phyloP scores from a whole-genome alignment of 2,888 invertebrate genomes.

The Nomada fabriciana region DNA sequence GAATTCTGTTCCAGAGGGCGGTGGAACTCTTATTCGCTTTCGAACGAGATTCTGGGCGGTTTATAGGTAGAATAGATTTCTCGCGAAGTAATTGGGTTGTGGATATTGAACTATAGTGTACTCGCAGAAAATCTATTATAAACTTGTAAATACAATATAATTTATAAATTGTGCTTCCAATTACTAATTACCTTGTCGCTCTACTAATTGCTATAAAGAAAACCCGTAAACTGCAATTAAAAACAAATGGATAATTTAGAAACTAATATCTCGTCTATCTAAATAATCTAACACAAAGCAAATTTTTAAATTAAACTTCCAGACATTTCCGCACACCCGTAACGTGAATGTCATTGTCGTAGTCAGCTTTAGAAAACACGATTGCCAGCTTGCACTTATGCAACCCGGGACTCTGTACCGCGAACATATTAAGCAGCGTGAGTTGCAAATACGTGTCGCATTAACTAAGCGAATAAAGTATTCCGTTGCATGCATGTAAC shows the following conservation, averaged over 20 bases:
- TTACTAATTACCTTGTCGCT: too few relatives aligned
- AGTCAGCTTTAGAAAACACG: slow-evolving; percentile 3
- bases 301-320: not conserved
- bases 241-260: not conserved
- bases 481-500: slow-evolving; percentile 41
- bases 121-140: not conserved
- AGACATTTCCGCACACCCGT: not conserved
- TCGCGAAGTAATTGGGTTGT: slow-evolving; percentile 18
- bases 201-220: not conserved
- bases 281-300: too few relatives aligned
- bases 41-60: not conserved
- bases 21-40: not conserved
- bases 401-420: not conserved
- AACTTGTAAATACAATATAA: not conserved
- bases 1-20: not conserved
- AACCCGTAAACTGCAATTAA: not conserved
- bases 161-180: too few relatives aligned
- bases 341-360: not conserved
- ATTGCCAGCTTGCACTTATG: slow-evolving; percentile 25
- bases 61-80: not conserved
- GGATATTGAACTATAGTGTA: not conserved
- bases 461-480: slow-evolving; percentile 51
- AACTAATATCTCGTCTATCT: not conserved
- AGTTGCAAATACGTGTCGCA: slow-evolving; percentile 54
- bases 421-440: slow-evolving; percentile 48